These are phyloP conservation scores for Lampris megalopsis DNA, from an alignment of 2,113 vertebrate genomes.

Conservation along the genomic window DNA sequence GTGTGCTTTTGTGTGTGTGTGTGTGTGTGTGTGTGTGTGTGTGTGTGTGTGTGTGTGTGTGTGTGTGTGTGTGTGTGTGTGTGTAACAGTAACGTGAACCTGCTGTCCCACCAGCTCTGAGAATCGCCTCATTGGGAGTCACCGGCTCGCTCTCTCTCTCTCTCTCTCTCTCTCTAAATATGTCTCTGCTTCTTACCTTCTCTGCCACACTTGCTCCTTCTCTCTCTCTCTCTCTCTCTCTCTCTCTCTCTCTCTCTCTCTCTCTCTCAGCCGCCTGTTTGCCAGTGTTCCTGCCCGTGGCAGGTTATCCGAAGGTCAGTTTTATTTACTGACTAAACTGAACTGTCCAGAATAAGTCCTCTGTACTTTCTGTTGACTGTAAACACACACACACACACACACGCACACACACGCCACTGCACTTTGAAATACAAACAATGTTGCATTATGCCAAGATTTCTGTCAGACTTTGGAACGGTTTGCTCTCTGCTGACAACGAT, in stretches of 20 bases:
- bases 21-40: constrained; percentile 8
- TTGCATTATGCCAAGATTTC: neutral
- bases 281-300: neutral
- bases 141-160: no score
- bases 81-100: no score
- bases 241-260: neutral
- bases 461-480: neutral
- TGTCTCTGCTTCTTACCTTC: no score
- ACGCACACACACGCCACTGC: neutral
- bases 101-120: neutral
- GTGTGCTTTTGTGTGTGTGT: no score
- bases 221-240: no score
- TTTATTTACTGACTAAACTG: neutral
- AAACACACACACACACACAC: constrained; percentile 5
- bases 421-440: constrained; percentile 52
- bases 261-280: neutral
- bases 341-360: constrained; percentile 4
- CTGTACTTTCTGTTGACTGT: neutral
- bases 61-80: neutral
- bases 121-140: no score
- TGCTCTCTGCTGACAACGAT: neutral
- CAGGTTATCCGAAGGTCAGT: neutral
- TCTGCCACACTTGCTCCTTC: no score
- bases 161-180: no score
- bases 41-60: neutral